phyloP scores from a whole-genome alignment of 2,888 invertebrate genomes.

The Drosophila helvetica region DNA sequence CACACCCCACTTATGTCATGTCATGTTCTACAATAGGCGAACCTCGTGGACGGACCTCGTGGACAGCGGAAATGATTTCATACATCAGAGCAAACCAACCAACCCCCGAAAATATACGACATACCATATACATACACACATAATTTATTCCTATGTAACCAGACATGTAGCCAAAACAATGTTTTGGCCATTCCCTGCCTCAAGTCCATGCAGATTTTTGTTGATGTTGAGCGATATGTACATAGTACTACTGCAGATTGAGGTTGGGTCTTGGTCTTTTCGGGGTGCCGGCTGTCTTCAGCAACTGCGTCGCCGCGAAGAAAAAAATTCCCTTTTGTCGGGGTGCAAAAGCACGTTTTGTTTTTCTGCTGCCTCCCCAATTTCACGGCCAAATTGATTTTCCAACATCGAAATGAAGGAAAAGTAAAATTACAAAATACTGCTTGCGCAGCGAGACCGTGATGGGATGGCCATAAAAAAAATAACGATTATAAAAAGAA shows the following conservation, averaged over 20 bases:
- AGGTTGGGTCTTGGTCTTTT: constrained; percentile 59
- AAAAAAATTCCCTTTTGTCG: background rate
- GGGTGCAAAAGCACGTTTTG: constrained; percentile 32
- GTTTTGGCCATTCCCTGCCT: constrained; percentile 64
- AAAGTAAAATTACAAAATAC: constrained; percentile 35
- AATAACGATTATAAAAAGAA: constrained; percentile 36
- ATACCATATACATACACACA: background rate
- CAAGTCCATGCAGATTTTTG: constrained; percentile 38
- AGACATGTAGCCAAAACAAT: constrained; percentile 11
- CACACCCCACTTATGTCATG: constrained; percentile 42
- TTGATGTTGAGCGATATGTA: constrained; percentile 43
- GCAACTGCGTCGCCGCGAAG: constrained; percentile 44
- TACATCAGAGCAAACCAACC: constrained; percentile 31
- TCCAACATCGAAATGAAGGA: constrained; percentile 16
- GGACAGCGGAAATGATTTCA: constrained; percentile 50
- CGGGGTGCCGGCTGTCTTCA: constrained; percentile 26
- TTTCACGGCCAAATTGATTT: constrained; percentile 51
- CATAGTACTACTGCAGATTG: constrained; percentile 33
- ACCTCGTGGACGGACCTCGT: constrained; percentile 50
- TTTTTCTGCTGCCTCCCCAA: background rate
- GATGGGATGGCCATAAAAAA: background rate
- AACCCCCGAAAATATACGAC: constrained; percentile 25
- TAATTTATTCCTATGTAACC: background rate
- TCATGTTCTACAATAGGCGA: constrained; percentile 30
- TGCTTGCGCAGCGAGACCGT: constrained; percentile 5